Percentiles rank a stretch among this genome's conserved stretches.
Evolutionary conservation across 2,113 vertebrate species (phyloP).

Genomic region (Lampris megalopsis): DNA sequence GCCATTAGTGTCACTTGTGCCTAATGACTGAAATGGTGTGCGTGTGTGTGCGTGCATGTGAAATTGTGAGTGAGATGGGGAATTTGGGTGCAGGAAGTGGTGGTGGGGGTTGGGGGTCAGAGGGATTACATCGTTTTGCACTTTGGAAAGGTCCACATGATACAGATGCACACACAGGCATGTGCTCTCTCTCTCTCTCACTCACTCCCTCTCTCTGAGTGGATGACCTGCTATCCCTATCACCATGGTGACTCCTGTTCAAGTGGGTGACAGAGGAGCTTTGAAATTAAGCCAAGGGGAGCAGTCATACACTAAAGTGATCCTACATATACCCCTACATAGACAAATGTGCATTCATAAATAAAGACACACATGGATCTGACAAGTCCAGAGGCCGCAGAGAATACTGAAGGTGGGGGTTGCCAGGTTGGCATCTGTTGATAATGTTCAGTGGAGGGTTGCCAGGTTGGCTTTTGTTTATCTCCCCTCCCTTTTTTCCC

Average conservation of each 20-base stretch:
- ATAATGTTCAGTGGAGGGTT: constrained; percentile 32
- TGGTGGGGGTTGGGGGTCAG: constrained; percentile 17
- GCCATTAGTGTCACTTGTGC: background rate
- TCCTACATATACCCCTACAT: background rate
- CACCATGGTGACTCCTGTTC: constrained; percentile 20
- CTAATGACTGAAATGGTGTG: background rate
- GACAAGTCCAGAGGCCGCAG: too few relatives aligned
- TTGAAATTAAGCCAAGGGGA: constrained; percentile 19
- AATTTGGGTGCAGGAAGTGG: background rate
- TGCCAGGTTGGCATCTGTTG: constrained; percentile 21
- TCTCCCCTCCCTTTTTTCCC: background rate
- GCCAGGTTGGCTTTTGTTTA: constrained; percentile 8
- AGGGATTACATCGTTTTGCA: constrained; percentile 54
- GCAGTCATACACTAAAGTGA: background rate
- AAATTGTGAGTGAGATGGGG: background rate
- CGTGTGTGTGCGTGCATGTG: background rate
- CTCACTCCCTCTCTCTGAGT: constrained; percentile 1
- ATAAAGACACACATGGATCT: background rate
- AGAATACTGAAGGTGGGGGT: background rate
- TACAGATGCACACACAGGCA: constrained; percentile 6
- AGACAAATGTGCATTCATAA: constrained; percentile 1
- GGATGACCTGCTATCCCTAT: constrained; percentile 35
- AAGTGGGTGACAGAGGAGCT: constrained; percentile 16
- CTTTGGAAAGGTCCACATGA: constrained; percentile 26
- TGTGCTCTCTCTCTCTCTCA: background rate